Evolutionary conservation across 1,140 invertebrate genomes (phyloP), one percentile per base, ranked within the genome.

Genomic region (Schlechtendalia chinensis): DNA sequence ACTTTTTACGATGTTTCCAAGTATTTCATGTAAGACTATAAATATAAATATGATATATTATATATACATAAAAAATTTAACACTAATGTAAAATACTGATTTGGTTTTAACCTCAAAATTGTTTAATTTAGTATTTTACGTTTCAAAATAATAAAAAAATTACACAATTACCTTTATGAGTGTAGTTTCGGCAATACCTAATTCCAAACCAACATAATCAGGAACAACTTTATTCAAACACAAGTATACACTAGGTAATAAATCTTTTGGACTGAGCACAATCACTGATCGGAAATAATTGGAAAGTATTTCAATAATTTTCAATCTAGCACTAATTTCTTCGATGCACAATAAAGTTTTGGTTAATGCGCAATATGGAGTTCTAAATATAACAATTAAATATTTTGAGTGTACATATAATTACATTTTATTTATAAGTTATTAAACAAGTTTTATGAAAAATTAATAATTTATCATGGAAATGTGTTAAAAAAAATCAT

Each of bases 211-310:
- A 87, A 97, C 93, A 86, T 98, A 98, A 3, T 96, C 94, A 0
- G 98, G 97, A 5, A 94, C 96, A 59, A 99, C 86, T 86, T 96
- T 93, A 88, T 99, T 99, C 0, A 99, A 88, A 86, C 96, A 98
- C 50, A 99, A 86, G 86, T 99, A 99, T 19, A 99, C 89, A 85
- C 94, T 96, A 0, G 92, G 89, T 59, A 98, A 82, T 17, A 99
- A 87, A 86, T 99, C 97, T 65, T 93, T 89, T 0, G 96, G 95
- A 47, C 90, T 94, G 8, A 98, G 86, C 12, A 92, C 88, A 65
- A 98, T 93, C 3, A 98, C 94, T 0, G 97, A 98, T 29, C 96
- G 90, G 54, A 98, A 94, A 85, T 94, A 99, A 86, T 99, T 99
- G 67, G 92, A 90, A 24, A 99, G 85, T 82, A 96, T 96, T 87